A percentile compares a stretch with the other conserved stretches of the same genome.
phyloP scores from a whole-genome alignment of 1,140 invertebrate species.

The Caenorhabditis briggsae region DNA sequence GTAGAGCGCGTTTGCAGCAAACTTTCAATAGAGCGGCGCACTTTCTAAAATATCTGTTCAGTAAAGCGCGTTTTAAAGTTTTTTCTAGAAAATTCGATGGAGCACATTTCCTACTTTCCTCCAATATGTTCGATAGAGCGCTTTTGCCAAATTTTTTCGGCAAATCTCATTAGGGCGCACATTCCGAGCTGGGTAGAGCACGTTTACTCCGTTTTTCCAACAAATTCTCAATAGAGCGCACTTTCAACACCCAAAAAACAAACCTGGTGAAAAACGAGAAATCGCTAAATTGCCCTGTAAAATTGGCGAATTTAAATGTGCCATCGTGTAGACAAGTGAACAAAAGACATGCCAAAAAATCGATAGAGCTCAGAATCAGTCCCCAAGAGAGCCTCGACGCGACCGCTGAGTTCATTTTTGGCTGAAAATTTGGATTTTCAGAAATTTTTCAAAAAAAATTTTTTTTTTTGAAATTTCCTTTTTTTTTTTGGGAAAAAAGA shows the following conservation, averaged over 20 bases:
- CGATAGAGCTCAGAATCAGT: slow-evolving; percentile 30
- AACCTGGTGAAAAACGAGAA: slow-evolving; percentile 61
- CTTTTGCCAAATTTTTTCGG: too few species aligned
- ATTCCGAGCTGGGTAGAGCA: too few species aligned
- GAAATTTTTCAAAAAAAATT: too few species aligned
- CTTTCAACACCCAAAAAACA: neutral
- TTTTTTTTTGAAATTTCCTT: too few species aligned
- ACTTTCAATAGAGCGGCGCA: too few species aligned
- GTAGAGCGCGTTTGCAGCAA: too few species aligned
- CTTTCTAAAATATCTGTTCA: neutral
- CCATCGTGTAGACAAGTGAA: slow-evolving; percentile 54
- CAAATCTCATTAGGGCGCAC: neutral
- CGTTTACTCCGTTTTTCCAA: too few species aligned
- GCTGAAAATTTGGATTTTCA: too few species aligned
- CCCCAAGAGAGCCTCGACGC: slow-evolving; percentile 57
- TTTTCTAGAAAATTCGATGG: too few species aligned
- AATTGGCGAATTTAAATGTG: slow-evolving; percentile 52
- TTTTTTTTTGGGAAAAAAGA: neutral
- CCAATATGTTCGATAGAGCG: too few species aligned
- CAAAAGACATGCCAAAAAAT: slow-evolving; percentile 55
- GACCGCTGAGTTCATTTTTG: slow-evolving; percentile 6
- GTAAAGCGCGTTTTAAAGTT: neutral
- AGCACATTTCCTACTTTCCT: too few species aligned
- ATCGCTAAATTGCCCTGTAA: slow-evolving; percentile 41
- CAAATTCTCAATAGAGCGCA: neutral